Conservation (phyloP, 2,797 vertebrate species). For the Pipistrellus pygmaeus region DNA sequence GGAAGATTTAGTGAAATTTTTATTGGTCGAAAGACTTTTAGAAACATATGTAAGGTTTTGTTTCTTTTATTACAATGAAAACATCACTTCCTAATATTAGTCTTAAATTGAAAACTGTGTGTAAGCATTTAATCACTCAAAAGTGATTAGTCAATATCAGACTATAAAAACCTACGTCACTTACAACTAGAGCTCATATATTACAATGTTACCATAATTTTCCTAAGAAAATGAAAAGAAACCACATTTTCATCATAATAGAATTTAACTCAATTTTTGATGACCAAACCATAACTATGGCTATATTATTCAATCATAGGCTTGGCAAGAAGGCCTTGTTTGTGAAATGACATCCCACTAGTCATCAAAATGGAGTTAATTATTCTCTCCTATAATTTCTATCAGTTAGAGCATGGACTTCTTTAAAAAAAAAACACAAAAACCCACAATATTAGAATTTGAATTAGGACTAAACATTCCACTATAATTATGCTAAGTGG, state of each 20-base stretch:
- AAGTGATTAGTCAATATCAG: neutral
- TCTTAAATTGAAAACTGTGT: conserved; percentile 42
- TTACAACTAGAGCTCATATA: neutral
- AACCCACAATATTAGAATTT: neutral
- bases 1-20: neutral
- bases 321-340: neutral
- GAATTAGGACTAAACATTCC: neutral
- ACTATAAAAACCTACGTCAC: neutral
- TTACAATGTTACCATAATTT: conserved; percentile 25
- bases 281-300: conserved; percentile 21
- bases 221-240: neutral
- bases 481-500: conserved; percentile 6
- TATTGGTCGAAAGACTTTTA: conserved; percentile 19
- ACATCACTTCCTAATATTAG: neutral
- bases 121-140: conserved; percentile 18
- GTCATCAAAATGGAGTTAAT: conserved; percentile 17
- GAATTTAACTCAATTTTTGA: conserved; percentile 46
- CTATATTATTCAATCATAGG: neutral
- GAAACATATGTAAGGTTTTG: neutral
- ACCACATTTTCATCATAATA: neutral
- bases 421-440: neutral
- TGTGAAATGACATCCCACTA: neutral
- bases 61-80: neutral
- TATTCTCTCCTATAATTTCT: neutral
- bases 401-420: neutral